Percentiles rank a stretch among this genome's conserved stretches.
These are phyloP conservation scores for Pantherophis guttatus DNA, from an alignment of 2,113 vertebrate species.

Conservation along the genomic window DNA sequence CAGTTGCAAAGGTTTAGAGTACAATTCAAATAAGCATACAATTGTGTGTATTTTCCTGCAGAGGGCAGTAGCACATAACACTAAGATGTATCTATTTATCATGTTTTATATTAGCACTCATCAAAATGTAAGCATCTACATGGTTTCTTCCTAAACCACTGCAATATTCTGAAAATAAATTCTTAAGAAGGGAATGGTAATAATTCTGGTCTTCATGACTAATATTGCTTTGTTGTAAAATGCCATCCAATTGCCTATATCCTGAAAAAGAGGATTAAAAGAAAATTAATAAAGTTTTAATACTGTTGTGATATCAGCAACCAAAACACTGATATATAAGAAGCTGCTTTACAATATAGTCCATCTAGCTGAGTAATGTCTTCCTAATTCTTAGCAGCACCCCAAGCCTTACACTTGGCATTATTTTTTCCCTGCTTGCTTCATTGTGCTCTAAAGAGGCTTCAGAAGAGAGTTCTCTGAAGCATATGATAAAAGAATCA, in stretches of 20 bases:
- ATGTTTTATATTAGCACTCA: no score
- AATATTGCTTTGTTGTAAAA: background rate
- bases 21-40: rapidly evolving
- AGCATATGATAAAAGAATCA: background rate
- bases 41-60: rapidly evolving
- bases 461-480: background rate
- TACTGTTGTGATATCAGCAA: background rate
- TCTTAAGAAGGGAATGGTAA: background rate
- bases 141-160: background rate
- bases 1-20: no score
- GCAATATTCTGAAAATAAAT: background rate
- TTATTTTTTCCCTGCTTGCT: background rate
- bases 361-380: background rate
- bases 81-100: background rate
- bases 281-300: background rate
- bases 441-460: background rate
- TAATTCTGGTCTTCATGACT: background rate
- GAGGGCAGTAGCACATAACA: background rate
- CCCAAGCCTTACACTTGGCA: background rate
- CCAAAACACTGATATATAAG: background rate
- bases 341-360: background rate
- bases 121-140: background rate
- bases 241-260: background rate
- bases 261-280: background rate
- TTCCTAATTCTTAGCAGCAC: background rate